These are phyloP conservation scores for Apis cerana DNA, from an alignment of 1,140 invertebrate genomes.

Conservation along the genomic window DNA sequence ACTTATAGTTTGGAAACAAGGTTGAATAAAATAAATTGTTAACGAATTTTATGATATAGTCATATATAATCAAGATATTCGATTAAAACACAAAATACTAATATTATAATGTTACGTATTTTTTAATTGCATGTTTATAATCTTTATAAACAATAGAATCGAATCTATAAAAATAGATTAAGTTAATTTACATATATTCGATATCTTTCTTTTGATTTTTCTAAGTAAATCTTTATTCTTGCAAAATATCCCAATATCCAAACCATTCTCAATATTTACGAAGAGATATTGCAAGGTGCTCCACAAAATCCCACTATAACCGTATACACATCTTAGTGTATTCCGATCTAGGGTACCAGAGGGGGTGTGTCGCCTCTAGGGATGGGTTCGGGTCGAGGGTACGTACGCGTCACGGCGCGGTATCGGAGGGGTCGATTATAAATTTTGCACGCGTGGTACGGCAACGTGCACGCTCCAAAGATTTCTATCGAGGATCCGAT, in stretches of 20 bases:
- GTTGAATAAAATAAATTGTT: no score
- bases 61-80: no score
- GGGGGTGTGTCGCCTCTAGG: slow-evolving; percentile 6
- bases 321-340: background rate
- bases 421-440: slow-evolving; percentile 51
- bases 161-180: no score
- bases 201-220: no score
- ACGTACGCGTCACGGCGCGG: slow-evolving; percentile 19
- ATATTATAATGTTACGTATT: no score
- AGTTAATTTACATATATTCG: no score
- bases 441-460: slow-evolving; percentile 52
- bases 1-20: background rate
- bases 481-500: slow-evolving; percentile 51
- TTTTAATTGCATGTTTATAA: no score
- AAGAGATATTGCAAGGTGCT: background rate
- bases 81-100: no score
- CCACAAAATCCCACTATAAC: slow-evolving; percentile 16
- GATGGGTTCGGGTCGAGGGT: slow-evolving; percentile 2
- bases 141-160: no score
- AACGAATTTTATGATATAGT: no score
- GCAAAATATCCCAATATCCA: no score
- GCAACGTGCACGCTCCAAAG: slow-evolving; percentile 48
- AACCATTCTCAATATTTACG: background rate
- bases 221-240: no score
- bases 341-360: slow-evolving; percentile 7